phyloP scores from a whole-genome alignment of 2,888 invertebrate genomes.

The Linyphia triangularis region DNA sequence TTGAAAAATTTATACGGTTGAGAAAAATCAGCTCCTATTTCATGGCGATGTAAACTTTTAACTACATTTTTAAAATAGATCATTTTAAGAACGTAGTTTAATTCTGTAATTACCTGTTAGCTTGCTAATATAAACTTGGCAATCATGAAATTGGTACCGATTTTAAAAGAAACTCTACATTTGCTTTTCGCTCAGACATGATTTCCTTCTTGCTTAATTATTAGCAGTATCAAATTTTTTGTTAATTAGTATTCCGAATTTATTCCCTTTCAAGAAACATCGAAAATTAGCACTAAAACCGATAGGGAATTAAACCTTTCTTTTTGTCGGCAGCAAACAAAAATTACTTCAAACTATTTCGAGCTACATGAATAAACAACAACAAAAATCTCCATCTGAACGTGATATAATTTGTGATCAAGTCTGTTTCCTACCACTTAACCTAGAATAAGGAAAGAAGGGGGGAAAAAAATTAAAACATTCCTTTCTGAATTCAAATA shows the following conservation, averaged over 20 bases:
- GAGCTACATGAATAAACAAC: not conserved
- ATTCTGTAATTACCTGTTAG: too few species aligned
- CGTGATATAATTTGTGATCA: not conserved
- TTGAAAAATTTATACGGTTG: too few species aligned
- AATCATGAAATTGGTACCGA: too few species aligned
- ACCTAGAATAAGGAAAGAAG: not conserved
- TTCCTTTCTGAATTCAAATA: not conserved
- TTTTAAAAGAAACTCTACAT: too few species aligned
- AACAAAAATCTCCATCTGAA: not conserved
- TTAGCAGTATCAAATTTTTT: not conserved
- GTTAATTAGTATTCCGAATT: not conserved
- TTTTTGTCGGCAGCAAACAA: not conserved
- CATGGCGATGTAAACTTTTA: too few species aligned
- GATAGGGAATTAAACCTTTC: not conserved
- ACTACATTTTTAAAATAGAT: too few species aligned
- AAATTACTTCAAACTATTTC: not conserved
- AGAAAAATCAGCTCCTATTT: too few species aligned
- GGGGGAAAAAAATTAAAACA: not conserved
- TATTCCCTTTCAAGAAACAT: not conserved
- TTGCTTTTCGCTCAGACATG: not conserved
- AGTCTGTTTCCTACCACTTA: not conserved
- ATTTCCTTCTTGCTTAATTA: not conserved
- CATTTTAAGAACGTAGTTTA: too few species aligned
- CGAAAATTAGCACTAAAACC: not conserved
- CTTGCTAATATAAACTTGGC: too few species aligned